Evolutionary conservation across 2,888 invertebrate genomes (phyloP).

Genomic region (Caenorhabditis sp.): DNA sequence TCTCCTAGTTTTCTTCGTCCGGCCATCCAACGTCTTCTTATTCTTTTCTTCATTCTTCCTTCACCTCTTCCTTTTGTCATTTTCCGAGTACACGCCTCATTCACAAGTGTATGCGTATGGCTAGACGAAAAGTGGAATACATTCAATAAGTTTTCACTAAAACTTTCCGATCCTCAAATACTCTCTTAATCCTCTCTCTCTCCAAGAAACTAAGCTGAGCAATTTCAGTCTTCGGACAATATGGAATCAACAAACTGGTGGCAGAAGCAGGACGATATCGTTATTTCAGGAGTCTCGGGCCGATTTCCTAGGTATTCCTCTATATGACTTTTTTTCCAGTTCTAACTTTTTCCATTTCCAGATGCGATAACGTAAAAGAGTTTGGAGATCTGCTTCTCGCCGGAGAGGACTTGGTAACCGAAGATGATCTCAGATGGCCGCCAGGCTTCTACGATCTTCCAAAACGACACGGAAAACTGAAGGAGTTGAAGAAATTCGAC

Average conservation of each 20-base stretch:
- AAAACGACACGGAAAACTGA: conserved; percentile 85
- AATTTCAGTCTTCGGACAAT: conserved; percentile 77
- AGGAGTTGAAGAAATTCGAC: conserved; percentile 85
- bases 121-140: neutral
- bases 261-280: conserved; percentile 84
- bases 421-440: conserved; percentile 93
- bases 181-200: neutral
- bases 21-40: conserved; percentile 31
- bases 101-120: conserved; percentile 31
- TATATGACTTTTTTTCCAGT: neutral
- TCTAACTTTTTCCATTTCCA: conserved; percentile 45
- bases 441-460: conserved; percentile 85
- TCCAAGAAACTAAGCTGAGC: neutral
- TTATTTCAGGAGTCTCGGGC: conserved; percentile 85
- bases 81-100: conserved; percentile 40
- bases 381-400: conserved; percentile 93
- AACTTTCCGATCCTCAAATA: neutral
- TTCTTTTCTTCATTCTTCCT: conserved; percentile 32
- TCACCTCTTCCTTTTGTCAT: conserved; percentile 38
- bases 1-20: conserved; percentile 32
- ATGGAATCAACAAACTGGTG: conserved; percentile 80
- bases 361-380: conserved; percentile 93
- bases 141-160: conserved; percentile 18
- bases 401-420: conserved; percentile 94
- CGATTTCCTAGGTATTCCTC: conserved; percentile 88